Base-by-base conservation (phyloP, 1,140 invertebrate species). In the Hyphantria cunea region DNA sequence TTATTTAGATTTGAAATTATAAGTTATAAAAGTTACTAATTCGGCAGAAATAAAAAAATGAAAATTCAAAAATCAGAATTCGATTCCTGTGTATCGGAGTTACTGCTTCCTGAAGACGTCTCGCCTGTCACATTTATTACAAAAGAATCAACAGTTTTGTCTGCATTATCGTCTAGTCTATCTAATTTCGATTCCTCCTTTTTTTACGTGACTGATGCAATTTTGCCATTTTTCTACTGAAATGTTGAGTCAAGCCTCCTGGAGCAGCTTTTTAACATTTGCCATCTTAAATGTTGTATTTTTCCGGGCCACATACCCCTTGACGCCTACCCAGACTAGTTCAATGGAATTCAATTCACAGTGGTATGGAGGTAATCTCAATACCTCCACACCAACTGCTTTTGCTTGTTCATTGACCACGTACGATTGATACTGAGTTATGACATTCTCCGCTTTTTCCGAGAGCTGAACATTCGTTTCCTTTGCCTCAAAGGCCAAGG, bases 341-440 rank as follows among this genome's bases (percentile, higher is more conserved):
- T 63, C 60, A 41, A 64, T 64, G 6, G 61, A 33, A 48, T 64
- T 64, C 31, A 55, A 41, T 3, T 55, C 53, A 42, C 51, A 54
- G 44, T 64, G 61, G 34, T 64, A 64, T 17, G 61, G 52, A 5
- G 61, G 61, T n/a, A 55, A 25, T 37, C 44, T 64, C 12, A 64
- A 10, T n/a, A 55, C 14, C 7, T 55, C 37, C 37, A 39, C 37
- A n/a, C 12, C 12, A 7, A n/a, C 6, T 44, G 9, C 6, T 44
- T 44, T n/a, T n/a, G 41, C 41, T 3, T 13, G 0, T n/a, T 44
- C 41, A 9, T 44, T n/a, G 0, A 13, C 12, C 11, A 13, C 12
- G 11, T 44, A 6, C 0, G 6, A 7, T 44, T 44, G 41, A 37
- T 37, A 37, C 8, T 37, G 8, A 8, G 3, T 11, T 37, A 1